phyloP scores from a whole-genome alignment of 2,888 invertebrate species.

The Cremastinae sp. region DNA sequence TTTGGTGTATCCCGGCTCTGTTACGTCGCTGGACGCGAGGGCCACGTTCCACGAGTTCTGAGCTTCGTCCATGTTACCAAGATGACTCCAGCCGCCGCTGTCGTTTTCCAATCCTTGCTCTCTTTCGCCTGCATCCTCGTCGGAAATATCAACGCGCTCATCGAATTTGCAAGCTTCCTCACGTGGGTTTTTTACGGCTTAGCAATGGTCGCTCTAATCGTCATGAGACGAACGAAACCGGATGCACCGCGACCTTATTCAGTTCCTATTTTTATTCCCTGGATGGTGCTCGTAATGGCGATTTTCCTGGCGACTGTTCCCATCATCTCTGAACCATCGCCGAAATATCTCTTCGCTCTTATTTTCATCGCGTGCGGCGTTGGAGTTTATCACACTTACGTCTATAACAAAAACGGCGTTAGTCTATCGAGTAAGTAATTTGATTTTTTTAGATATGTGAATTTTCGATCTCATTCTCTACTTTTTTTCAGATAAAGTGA shows the following conservation, averaged over 20 bases:
- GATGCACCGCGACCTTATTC: slow-evolving; percentile 87
- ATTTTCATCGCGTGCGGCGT: slow-evolving; percentile 87
- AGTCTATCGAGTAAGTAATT: slow-evolving; percentile 85
- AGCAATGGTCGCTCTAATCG: slow-evolving; percentile 89
- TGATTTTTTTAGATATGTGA: neutral
- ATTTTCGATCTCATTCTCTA: neutral
- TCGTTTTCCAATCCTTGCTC: slow-evolving; percentile 88
- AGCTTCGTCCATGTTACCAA: slow-evolving; percentile 89
- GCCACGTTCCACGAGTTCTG: slow-evolving; percentile 89
- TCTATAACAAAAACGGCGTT: slow-evolving; percentile 86
- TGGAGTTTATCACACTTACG: slow-evolving; percentile 87
- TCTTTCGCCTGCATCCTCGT: slow-evolving; percentile 86
- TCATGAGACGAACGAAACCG: slow-evolving; percentile 87
- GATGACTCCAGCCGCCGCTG: slow-evolving; percentile 90
- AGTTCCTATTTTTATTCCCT: slow-evolving; percentile 87
- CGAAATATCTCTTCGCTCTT: slow-evolving; percentile 89
- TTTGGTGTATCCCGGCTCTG: slow-evolving; percentile 89
- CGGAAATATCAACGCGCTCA: slow-evolving; percentile 88
- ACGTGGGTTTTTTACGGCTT: slow-evolving; percentile 93
- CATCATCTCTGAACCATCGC: slow-evolving; percentile 87
- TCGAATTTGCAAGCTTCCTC: slow-evolving; percentile 93
- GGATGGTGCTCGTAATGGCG: slow-evolving; percentile 86
- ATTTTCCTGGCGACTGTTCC: slow-evolving; percentile 88
- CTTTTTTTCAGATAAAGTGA: slow-evolving; percentile 83
- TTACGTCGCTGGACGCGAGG: slow-evolving; percentile 90